Evolutionary conservation across 2,888 invertebrate species (phyloP).

Genomic region (Gortyna flavago): DNA sequence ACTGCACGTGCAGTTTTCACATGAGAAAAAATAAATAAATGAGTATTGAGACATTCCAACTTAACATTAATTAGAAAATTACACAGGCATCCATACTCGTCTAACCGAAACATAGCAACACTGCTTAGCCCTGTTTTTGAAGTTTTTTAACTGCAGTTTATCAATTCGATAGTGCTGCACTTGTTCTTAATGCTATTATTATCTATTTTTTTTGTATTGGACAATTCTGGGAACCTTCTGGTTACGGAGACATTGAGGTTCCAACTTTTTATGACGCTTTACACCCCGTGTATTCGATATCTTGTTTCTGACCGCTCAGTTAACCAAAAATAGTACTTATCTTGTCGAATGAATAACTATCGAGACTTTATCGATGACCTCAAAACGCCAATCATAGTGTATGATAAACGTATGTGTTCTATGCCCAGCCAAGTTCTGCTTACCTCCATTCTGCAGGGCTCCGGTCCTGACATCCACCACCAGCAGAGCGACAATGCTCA

Average conservation of each 20-base stretch:
- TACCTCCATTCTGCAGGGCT: conserved; percentile 79
- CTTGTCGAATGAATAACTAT: not conserved
- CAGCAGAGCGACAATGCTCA: conserved; percentile 77
- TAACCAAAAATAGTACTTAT: not conserved
- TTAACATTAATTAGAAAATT: too few species aligned
- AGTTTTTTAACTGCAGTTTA: too few species aligned
- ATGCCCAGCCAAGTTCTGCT: conserved; percentile 41
- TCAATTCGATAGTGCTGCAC: too few species aligned
- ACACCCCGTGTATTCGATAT: not conserved
- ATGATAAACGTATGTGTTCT: not conserved
- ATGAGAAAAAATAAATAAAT: too few species aligned
- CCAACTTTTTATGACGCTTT: too few species aligned
- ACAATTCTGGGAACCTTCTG: not conserved
- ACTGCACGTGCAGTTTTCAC: too few species aligned
- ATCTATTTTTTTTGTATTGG: not conserved
- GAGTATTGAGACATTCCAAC: too few species aligned
- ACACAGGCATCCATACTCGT: too few species aligned
- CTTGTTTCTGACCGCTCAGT: not conserved
- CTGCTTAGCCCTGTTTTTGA: too few species aligned
- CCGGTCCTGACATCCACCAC: conserved; percentile 80
- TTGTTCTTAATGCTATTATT: not conserved
- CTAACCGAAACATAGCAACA: too few species aligned
- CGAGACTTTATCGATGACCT: not conserved
- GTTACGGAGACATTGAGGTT: not conserved
- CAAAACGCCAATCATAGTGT: not conserved